Conservation (phyloP, 1,140 invertebrate genomes). For the Brachionus manjavacas region DNA sequence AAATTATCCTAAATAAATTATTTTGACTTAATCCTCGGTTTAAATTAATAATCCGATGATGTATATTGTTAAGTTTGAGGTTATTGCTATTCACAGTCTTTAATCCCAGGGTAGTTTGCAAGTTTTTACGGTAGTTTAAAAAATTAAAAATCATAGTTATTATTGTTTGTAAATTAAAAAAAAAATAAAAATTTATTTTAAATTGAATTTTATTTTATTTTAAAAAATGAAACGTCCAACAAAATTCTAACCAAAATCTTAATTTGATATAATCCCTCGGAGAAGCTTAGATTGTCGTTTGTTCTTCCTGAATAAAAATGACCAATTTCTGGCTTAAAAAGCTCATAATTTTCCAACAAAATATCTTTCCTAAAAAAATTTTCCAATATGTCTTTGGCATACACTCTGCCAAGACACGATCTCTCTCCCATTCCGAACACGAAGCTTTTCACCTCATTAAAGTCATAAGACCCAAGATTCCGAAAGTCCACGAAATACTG, state of each 20-base stretch:
- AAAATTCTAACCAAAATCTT: not conserved
- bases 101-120: too few species aligned
- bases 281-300: not conserved
- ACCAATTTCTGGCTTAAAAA: not conserved
- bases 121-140: too few species aligned
- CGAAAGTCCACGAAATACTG: not conserved
- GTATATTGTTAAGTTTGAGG: too few species aligned
- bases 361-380: not conserved
- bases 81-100: too few species aligned
- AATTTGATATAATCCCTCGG: not conserved
- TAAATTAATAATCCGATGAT: too few species aligned
- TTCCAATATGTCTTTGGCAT: not conserved
- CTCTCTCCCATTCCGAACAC: not conserved
- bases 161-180: too few species aligned
- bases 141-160: too few species aligned
- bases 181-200: too few species aligned
- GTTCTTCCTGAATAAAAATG: constrained; percentile 1
- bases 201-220: too few species aligned
- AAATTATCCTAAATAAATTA: too few species aligned
- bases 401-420: not conserved
- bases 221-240: not conserved
- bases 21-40: too few species aligned
- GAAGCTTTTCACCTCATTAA: not conserved
- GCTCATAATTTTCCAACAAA: not conserved
- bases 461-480: not conserved